phyloP scores from a whole-genome alignment of 2,113 vertebrate genomes.

The Neodontobutis hainanensis region DNA sequence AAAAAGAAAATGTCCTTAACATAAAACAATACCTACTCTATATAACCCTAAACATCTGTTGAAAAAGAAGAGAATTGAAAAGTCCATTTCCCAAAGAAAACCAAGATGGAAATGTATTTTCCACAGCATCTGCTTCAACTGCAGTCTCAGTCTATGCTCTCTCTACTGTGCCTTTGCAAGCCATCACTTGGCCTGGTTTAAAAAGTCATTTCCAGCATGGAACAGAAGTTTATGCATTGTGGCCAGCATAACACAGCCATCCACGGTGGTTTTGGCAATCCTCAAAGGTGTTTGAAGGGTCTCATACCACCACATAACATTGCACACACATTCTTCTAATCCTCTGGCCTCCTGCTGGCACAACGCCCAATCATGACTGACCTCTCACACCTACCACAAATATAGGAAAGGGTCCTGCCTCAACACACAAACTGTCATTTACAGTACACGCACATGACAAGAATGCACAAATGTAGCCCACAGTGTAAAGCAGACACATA shows the following conservation, averaged over 20 bases:
- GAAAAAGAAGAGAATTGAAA: background rate
- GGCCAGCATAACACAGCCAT: constrained; percentile 56
- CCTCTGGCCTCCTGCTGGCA: constrained; percentile 40
- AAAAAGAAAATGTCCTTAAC: constrained; percentile 16
- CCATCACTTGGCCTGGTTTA: constrained; percentile 55
- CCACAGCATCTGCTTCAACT: constrained; percentile 34
- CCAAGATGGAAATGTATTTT: constrained; percentile 47
- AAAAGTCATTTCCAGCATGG: constrained; percentile 45
- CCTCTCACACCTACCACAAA: constrained; percentile 51
- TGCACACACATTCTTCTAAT: constrained; percentile 56
- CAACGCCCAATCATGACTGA: constrained; percentile 26
- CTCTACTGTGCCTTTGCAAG: constrained; percentile 38
- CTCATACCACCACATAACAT: constrained; percentile 57
- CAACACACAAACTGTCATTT: constrained; percentile 11
- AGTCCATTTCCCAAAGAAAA: constrained; percentile 27
- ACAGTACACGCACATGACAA: background rate
- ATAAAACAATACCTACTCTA: constrained; percentile 8
- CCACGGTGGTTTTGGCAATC: constrained; percentile 54
- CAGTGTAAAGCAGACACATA: background rate
- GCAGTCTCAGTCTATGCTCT: constrained; percentile 30
- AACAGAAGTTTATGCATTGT: constrained; percentile 42
- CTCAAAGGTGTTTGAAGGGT: constrained; percentile 46
- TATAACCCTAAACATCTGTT: constrained; percentile 4
- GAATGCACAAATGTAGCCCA: constrained; percentile 3
- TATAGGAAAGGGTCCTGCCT: constrained; percentile 10